Conservation (phyloP, 2,888 invertebrate species). For the Chalcosyrphus nemorum region DNA sequence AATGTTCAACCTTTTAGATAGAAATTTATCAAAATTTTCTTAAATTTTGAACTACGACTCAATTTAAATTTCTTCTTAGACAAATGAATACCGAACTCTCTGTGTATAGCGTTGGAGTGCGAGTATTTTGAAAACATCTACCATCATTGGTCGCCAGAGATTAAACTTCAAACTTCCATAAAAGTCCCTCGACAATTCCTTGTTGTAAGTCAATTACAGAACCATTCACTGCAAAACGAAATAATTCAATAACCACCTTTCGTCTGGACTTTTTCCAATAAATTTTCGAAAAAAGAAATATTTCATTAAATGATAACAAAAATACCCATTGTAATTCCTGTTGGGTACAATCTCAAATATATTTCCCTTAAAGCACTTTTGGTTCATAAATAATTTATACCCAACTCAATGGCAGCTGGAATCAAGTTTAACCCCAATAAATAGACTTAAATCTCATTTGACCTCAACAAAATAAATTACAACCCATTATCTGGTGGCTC, state of each 20-base stretch:
- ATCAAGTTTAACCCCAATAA: neutral
- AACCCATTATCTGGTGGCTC: constrained; percentile 34
- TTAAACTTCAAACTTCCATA: neutral
- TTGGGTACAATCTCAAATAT: neutral
- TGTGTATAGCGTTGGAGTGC: too few relatives aligned
- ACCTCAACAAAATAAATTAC: constrained; percentile 41
- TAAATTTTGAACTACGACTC: too few relatives aligned
- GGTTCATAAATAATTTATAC: constrained; percentile 17
- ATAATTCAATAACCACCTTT: neutral
- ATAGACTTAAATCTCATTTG: constrained; percentile 46
- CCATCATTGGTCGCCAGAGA: too few relatives aligned
- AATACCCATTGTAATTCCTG: neutral
- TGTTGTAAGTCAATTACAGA: neutral
- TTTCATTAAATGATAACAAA: neutral
- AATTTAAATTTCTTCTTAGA: too few relatives aligned
- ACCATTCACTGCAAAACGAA: neutral
- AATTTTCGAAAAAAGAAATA: neutral
- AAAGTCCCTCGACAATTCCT: neutral
- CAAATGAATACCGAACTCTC: too few relatives aligned
- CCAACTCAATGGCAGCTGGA: constrained; percentile 7
- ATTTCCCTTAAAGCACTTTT: constrained; percentile 9
- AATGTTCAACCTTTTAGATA: too few relatives aligned
- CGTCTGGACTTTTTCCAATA: neutral
- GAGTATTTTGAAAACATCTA: too few relatives aligned
- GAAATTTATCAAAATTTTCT: too few relatives aligned